Base-by-base conservation (phyloP, 2,113 vertebrate species). In the Oceanodroma tethys region DNA sequence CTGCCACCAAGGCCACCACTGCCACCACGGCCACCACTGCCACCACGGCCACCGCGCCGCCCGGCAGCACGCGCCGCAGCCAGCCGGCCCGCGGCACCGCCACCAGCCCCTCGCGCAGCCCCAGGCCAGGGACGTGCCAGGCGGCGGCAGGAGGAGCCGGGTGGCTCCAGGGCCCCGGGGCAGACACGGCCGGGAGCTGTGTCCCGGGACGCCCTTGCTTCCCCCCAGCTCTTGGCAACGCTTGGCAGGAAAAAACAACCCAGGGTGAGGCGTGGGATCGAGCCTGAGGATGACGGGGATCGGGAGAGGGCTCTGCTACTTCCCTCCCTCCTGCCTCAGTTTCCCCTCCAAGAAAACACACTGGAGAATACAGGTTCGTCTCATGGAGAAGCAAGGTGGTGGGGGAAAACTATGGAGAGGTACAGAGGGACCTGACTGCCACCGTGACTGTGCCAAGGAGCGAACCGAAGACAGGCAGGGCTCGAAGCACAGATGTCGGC, bases 251-350 rank as follows among this genome's bases (percentile, higher is more conserved):
- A 76, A 72, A 91, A 78, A 53, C 45, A 94, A 76, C 13, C 16
- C 34, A 21, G 30, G 60, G 88, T 36, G 79, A 95, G 86, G 90
- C 53, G 4, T 90, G 80, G 80, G 86, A 92, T 43, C 3, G 10
- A 86, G 75, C 16, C 38, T 52, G 60, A 42, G 53, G 56, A 29
- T 30, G 66, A 32, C 1, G 6, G 67, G 70, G 72, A 66, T 27
- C 2, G 0, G n/a, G 27, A 52, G 58, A 91, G n/a, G 42, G 53
- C 19, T 80, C 43, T 80, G 53, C 67, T 32, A 8, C 26, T 47
- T 88, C 63, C 68, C 80, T 74, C 42, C 38, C 42, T 88, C 67
- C 90, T 93, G 92, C 92, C 95, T 95, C 89, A 63, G 91, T 92
- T 95, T 95, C 83, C 62, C 83, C 32, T 53, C 9, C 36, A 16